A percentile compares a stretch with the other conserved stretches of the same genome.
Conservation (phyloP, 2,113 vertebrate genomes). For the Indri indri region DNA sequence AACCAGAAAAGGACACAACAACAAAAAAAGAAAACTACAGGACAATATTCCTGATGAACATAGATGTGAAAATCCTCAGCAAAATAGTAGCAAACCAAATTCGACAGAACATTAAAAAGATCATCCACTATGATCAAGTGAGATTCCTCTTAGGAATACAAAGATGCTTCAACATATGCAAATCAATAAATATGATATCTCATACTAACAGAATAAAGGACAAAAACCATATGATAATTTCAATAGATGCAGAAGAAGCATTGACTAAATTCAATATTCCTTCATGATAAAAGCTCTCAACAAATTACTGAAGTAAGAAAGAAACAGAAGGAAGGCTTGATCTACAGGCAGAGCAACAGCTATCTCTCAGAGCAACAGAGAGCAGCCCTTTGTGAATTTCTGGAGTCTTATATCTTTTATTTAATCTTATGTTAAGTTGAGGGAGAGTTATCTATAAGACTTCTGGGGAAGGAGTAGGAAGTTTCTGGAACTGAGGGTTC, state of each 20-base stretch:
- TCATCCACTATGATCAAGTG: neutral
- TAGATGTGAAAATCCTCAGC: neutral
- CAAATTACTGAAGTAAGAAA: neutral
- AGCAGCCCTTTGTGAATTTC: too few species aligned
- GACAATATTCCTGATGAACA: too few species aligned
- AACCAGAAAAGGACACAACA: too few species aligned
- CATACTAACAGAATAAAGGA: neutral
- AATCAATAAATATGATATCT: neutral
- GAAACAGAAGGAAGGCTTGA: too few species aligned
- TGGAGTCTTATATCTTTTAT: too few species aligned
- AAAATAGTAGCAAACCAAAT: neutral
- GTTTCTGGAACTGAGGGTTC: too few species aligned
- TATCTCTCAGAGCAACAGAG: too few species aligned
- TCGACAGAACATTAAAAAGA: neutral
- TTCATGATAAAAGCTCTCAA: neutral
- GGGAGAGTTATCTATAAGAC: too few species aligned
- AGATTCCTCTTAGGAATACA: neutral
- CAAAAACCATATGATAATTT: neutral
- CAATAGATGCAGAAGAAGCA: neutral
- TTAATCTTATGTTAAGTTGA: too few species aligned
- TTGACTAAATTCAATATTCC: neutral
- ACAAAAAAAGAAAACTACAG: too few species aligned
- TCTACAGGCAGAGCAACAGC: too few species aligned
- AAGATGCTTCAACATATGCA: neutral
- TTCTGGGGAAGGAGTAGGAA: too few species aligned